Conservation (phyloP, 2,888 invertebrate genomes). For the Yponomeuta cagnagella region DNA sequence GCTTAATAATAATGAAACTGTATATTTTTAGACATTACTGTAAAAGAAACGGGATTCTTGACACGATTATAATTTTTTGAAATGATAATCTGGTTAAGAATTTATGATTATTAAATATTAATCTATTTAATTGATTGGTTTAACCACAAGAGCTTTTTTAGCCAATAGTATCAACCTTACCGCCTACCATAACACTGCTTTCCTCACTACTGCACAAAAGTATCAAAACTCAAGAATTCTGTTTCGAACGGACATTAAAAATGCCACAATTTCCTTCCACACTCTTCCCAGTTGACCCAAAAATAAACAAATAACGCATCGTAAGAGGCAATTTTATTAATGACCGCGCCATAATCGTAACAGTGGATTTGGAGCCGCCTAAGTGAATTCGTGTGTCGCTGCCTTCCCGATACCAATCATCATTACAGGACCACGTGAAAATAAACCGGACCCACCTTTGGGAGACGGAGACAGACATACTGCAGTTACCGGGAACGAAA, state of each 20-base stretch:
- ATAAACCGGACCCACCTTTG: slow-evolving; percentile 47
- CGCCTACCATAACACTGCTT: too few species aligned
- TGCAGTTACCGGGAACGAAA: slow-evolving; percentile 24
- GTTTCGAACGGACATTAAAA: background rate
- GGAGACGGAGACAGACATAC: slow-evolving; percentile 32
- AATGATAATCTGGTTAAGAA: too few species aligned
- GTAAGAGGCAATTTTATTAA: slow-evolving; percentile 25
- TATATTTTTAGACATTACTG: too few species aligned
- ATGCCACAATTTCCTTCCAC: background rate
- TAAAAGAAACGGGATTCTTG: too few species aligned
- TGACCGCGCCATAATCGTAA: slow-evolving; percentile 32
- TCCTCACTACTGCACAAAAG: too few species aligned
- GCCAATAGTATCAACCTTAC: too few species aligned
- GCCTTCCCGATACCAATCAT: slow-evolving; percentile 65
- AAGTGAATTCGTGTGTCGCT: slow-evolving; percentile 71
- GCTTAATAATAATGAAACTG: too few species aligned
- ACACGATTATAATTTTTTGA: too few species aligned
- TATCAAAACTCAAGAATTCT: too few species aligned
- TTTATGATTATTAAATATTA: too few species aligned
- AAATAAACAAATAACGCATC: background rate
- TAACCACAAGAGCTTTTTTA: too few species aligned
- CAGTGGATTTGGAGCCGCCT: slow-evolving; percentile 33
- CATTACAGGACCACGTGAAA: slow-evolving; percentile 48
- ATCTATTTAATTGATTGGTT: too few species aligned
- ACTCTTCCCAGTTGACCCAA: background rate